phyloP scores from a whole-genome alignment of 2,797 vertebrate species.

The Manis crassicaudata region DNA sequence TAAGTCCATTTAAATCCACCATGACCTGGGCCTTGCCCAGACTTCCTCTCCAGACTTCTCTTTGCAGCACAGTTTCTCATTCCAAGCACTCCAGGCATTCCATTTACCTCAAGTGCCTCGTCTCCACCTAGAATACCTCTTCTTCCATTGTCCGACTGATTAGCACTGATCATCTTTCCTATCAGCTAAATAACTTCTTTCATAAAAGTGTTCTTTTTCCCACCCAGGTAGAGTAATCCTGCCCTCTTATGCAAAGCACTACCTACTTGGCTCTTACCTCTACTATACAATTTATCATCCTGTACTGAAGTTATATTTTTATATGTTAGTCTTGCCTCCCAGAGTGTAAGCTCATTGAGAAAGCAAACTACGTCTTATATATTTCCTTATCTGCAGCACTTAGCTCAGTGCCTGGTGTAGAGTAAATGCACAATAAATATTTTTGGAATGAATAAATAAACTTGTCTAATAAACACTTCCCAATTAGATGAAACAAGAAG shows the following conservation, averaged over 20 bases:
- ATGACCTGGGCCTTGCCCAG: neutral
- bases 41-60: neutral
- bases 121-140: neutral
- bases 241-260: neutral
- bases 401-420: neutral
- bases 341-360: neutral
- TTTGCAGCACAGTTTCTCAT: neutral
- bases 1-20: neutral
- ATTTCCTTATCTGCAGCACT: neutral
- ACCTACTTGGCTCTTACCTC: neutral
- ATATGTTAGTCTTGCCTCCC: neutral
- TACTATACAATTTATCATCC: neutral
- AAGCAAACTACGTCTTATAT: neutral
- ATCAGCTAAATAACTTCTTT: constrained; percentile 8
- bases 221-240: neutral
- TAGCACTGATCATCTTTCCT: neutral
- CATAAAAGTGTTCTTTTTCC: constrained; percentile 1
- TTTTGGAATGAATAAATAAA: constrained; percentile 39
- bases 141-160: neutral
- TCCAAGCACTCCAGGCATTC: neutral
- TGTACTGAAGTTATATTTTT: constrained; percentile 11
- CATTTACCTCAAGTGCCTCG: neutral
- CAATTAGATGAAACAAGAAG: neutral
- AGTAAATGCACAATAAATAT: neutral
- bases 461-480: constrained; percentile 5